phyloP scores from a whole-genome alignment of 2,888 invertebrate species.

The Drosophila lutescens region DNA sequence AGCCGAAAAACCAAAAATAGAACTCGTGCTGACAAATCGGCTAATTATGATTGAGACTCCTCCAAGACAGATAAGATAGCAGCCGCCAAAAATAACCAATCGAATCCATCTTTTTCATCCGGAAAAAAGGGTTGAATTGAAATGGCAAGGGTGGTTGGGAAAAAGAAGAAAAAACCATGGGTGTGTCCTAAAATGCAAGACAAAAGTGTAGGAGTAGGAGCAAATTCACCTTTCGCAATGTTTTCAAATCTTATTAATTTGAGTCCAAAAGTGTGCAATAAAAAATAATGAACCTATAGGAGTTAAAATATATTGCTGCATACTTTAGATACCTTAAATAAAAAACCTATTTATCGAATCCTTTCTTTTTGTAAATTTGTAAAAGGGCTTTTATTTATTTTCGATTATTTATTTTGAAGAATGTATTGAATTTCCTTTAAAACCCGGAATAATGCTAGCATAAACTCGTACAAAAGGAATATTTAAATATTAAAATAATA shows the following conservation, averaged over 20 bases:
- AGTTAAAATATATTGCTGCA: too few species aligned
- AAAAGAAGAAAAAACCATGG: not conserved
- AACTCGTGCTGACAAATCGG: constrained; percentile 21
- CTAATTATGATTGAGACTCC: constrained; percentile 37
- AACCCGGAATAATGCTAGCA: too few species aligned
- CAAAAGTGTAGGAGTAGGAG: not conserved
- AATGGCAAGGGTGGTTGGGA: not conserved
- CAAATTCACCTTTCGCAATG: too few species aligned
- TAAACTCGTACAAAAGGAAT: too few species aligned
- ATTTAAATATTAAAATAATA: constrained; percentile 12
- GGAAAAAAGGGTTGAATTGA: not conserved
- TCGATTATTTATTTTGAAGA: not conserved
- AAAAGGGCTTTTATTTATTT: not conserved
- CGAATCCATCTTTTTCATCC: constrained; percentile 23
- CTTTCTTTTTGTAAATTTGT: too few species aligned
- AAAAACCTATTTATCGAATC: too few species aligned
- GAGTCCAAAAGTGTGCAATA: too few species aligned
- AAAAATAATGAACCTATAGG: too few species aligned
- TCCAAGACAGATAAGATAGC: constrained; percentile 22
- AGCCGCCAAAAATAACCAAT: constrained; percentile 17
- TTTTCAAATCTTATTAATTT: too few species aligned
- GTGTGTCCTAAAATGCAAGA: not conserved
- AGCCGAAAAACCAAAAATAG: constrained; percentile 19
- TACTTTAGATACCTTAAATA: too few species aligned
- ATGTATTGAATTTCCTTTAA: not conserved